Evolutionary conservation across 2,113 vertebrate species (phyloP).

Genomic region (Microtus montanus): DNA sequence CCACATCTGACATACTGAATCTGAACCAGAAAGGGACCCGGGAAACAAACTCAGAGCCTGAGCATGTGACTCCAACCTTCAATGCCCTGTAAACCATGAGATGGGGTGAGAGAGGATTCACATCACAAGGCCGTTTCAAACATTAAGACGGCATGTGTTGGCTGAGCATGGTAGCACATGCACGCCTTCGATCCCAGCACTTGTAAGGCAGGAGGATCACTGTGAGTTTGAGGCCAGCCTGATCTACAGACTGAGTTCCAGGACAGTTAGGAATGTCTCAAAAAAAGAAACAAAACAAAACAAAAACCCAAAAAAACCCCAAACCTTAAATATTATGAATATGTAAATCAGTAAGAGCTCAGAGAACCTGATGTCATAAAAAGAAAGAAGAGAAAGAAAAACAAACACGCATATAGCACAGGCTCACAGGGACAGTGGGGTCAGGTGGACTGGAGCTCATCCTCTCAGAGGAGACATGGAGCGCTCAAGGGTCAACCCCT

Average conservation of each 20-base stretch:
- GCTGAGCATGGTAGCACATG: fast-evolving
- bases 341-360: neutral
- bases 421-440: neutral
- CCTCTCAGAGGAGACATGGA: neutral
- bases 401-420: neutral
- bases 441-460: neutral
- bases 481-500: neutral
- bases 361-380: neutral
- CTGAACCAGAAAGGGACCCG: neutral
- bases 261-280: too few species aligned
- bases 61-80: neutral
- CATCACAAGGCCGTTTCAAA: neutral
- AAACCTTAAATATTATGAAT: neutral
- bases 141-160: neutral
- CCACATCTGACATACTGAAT: neutral
- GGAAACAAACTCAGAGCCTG: neutral
- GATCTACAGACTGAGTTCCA: neutral
- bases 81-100: neutral
- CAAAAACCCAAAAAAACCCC: too few species aligned
- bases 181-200: neutral
- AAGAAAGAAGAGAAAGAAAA: neutral
- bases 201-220: neutral
- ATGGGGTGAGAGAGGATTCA: neutral
- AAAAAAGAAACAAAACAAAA: too few species aligned
- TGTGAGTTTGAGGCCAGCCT: neutral